Evolutionary conservation across 2,113 vertebrate genomes (phyloP).

Genomic region (Suricata suricatta): DNA sequence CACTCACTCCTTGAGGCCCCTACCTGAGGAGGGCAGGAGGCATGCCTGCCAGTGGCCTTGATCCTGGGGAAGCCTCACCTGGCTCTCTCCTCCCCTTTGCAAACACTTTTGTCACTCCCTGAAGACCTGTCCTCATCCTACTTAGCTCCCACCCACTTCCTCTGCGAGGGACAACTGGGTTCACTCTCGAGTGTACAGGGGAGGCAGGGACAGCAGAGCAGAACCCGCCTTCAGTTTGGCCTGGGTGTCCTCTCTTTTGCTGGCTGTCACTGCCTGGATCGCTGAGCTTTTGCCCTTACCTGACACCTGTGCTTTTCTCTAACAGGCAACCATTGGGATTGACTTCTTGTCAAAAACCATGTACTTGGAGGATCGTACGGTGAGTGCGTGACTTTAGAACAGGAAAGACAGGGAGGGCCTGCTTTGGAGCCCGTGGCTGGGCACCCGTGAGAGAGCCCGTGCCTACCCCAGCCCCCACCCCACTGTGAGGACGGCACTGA

Average conservation of each 20-base stretch:
- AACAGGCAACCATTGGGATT: slow-evolving; percentile 94
- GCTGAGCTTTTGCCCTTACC: not conserved
- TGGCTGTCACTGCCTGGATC: not conserved
- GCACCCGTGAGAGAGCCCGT: not conserved
- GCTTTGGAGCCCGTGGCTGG: not conserved
- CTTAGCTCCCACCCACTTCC: not conserved
- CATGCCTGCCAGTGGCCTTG: not conserved
- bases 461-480: not conserved
- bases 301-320: slow-evolving; percentile 25
- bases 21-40: not conserved
- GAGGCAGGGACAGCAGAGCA: not conserved
- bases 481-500: not conserved
- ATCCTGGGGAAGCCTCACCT: not conserved
- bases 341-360: slow-evolving; percentile 98
- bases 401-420: not conserved
- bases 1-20: not conserved
- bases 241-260: not conserved
- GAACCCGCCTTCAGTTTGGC: too few relatives aligned
- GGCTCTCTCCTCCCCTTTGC: not conserved
- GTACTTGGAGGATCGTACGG: slow-evolving; percentile 96
- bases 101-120: not conserved
- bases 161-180: not conserved
- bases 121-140: not conserved
- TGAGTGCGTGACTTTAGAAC: slow-evolving; percentile 80
- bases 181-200: not conserved